Percentiles rank a stretch among this genome's conserved stretches.
These are phyloP conservation scores for Epinephelus cyanopodus DNA, from an alignment of 2,113 vertebrate species.

Conservation along the genomic window DNA sequence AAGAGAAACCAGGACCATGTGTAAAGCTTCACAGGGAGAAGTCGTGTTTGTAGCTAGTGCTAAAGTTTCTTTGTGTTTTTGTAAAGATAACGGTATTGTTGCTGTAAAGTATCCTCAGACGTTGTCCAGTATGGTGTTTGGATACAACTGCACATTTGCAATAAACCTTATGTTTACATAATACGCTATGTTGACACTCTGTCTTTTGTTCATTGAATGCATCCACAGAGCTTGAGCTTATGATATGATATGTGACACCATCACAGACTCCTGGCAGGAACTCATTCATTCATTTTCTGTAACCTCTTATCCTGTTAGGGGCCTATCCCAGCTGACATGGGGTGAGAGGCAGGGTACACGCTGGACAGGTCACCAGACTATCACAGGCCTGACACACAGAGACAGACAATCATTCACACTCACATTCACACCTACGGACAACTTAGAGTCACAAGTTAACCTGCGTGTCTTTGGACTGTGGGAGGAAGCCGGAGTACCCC, in stretches of 20 bases:
- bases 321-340: no score
- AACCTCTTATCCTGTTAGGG: no score
- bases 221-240: not conserved
- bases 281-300: no score
- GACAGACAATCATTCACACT: no score
- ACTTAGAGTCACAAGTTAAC: no score
- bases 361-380: no score
- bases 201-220: conserved; percentile 16
- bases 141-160: conserved; percentile 88
- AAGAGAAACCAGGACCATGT: conserved; percentile 82
- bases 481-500: no score
- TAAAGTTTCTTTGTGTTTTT: conserved; percentile 63
- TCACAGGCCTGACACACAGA: no score
- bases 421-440: no score
- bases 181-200: conserved; percentile 9
- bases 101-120: conserved; percentile 82
- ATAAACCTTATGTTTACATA: conserved; percentile 89
- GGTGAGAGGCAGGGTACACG: no score
- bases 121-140: conserved; percentile 80
- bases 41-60: conserved; percentile 65
- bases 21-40: conserved; percentile 81
- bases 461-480: no score
- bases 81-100: conserved; percentile 83
- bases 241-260: not conserved
- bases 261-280: not conserved